Evolutionary conservation across 2,888 invertebrate genomes (phyloP), one percentile per base, ranked within the genome.

Genomic region (Orgyia antiqua): DNA sequence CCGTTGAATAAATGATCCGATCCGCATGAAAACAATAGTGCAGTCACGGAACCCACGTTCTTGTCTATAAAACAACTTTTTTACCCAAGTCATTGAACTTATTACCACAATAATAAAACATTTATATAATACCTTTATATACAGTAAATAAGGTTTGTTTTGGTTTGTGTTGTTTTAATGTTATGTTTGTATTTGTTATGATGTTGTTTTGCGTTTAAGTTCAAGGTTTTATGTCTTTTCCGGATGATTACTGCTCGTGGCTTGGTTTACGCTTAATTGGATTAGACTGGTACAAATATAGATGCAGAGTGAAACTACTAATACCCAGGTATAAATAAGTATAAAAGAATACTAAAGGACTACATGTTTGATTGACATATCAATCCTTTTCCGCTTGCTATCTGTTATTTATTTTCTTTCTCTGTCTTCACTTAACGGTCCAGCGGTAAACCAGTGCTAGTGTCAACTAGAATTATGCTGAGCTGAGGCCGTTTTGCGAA

Each of bases 221-320:
- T 71, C 70, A 70, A 69, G 70, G 66, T 58, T 59, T 42, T 38
- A 43, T 44, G 38, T 23, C 36, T 46, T 51, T 52, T 53, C 60
- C 56, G 50, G 35, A 47, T 48, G 49, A 46, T 49, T 52, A 53
- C 54, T 51, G 54, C 36, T 50, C 27, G 51, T 40, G 32, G 45
- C 44, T 35, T 28, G 33, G 18, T 33, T 25, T 40, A 28, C 27
- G n/a, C 15, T 30, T 29, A 15, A 26, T 29, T 24, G 21, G 23
- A 23, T 9, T 17, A 15, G 7, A 24, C 24, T 32, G 4, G 24
- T 18, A n/a, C n/a, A n/a, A n/a, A n/a, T n/a, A n/a, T n/a, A n/a
- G n/a, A n/a, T n/a, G n/a, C n/a, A n/a, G n/a, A n/a, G n/a, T n/a
- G n/a, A n/a, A n/a, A n/a, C n/a, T n/a, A n/a, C n/a, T n/a, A n/a